A percentile compares a stretch with the other conserved stretches of the same genome.
Conservation (phyloP, 2,888 invertebrate genomes). For the Rhamnusium bicolor region DNA sequence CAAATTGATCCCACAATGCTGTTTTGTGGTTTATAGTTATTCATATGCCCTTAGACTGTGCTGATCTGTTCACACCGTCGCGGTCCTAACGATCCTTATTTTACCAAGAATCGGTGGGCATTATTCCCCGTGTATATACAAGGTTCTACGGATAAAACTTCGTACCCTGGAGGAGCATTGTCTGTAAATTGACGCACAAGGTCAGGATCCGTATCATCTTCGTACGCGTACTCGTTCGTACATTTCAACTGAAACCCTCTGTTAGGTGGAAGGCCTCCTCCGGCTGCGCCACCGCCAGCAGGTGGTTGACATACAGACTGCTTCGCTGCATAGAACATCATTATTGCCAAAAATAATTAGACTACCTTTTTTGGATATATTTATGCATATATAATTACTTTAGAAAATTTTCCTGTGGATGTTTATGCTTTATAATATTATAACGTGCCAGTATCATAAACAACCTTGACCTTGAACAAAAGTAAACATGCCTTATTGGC, state of each 20-base stretch:
- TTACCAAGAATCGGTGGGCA: not conserved
- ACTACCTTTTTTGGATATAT: too few relatives aligned
- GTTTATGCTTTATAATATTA: too few relatives aligned
- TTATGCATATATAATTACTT: too few relatives aligned
- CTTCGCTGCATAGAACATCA: too few relatives aligned
- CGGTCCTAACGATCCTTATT: not conserved
- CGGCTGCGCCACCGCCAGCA: not conserved
- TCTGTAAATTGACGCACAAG: not conserved
- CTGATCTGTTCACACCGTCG: not conserved
- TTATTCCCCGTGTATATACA: not conserved
- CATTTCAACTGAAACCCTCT: not conserved
- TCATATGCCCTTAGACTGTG: not conserved
- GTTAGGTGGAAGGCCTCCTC: not conserved
- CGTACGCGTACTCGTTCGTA: not conserved
- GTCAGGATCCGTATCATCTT: not conserved
- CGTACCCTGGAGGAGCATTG: not conserved
- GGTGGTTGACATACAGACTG: too few relatives aligned
- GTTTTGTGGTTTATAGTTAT: not conserved
- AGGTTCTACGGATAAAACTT: not conserved
- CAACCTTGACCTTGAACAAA: too few relatives aligned
- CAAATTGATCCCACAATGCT: not conserved
- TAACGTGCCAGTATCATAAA: too few relatives aligned
- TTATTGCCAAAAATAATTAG: too few relatives aligned
- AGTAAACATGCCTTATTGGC: too few relatives aligned
- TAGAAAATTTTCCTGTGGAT: too few relatives aligned